A percentile compares a stretch with the other conserved stretches of the same genome.
Evolutionary conservation across 1,140 invertebrate genomes (phyloP).

Genomic region (Drosophila nigrodunni): DNA sequence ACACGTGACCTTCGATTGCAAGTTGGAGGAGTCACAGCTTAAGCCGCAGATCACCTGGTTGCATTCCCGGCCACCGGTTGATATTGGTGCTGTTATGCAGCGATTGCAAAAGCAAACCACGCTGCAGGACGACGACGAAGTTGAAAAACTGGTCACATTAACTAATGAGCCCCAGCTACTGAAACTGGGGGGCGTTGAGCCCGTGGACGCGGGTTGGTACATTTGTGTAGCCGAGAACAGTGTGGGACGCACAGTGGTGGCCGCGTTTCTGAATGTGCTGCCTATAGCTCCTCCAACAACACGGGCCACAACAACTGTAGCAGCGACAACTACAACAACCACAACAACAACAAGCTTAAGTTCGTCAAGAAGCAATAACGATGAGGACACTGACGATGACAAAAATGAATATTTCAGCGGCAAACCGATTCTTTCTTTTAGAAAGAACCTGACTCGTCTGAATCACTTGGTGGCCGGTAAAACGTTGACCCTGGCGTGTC

Average conservation of each 20-base stretch:
- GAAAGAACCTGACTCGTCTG: conserved; percentile 32
- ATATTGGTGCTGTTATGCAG: conserved; percentile 40
- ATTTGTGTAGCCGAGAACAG: conserved; percentile 95
- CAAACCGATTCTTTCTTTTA: conserved; percentile 35
- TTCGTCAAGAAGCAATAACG: not conserved
- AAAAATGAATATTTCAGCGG: not conserved
- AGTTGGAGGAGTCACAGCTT: conserved; percentile 88
- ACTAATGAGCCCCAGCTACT: conserved; percentile 87
- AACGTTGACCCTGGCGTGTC: conserved; percentile 88
- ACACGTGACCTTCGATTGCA: conserved; percentile 89
- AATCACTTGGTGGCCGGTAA: conserved; percentile 87
- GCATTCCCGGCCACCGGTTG: conserved; percentile 9
- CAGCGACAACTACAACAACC: conserved; percentile 3
- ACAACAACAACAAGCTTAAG: not conserved
- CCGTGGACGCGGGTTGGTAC: conserved; percentile 96
- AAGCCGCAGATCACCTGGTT: conserved; percentile 91
- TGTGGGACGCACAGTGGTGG: conserved; percentile 90
- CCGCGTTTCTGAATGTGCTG: conserved; percentile 89
- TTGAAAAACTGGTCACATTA: conserved; percentile 17
- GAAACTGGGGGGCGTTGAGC: conserved; percentile 91
- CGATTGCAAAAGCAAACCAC: conserved; percentile 12
- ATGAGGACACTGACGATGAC: conserved; percentile 48
- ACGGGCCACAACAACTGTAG: conserved; percentile 6
- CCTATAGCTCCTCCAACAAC: conserved; percentile 3
- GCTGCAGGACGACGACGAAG: not conserved